Conservation (phyloP, 2,113 vertebrate species). For the Amblyornis subalaris region DNA sequence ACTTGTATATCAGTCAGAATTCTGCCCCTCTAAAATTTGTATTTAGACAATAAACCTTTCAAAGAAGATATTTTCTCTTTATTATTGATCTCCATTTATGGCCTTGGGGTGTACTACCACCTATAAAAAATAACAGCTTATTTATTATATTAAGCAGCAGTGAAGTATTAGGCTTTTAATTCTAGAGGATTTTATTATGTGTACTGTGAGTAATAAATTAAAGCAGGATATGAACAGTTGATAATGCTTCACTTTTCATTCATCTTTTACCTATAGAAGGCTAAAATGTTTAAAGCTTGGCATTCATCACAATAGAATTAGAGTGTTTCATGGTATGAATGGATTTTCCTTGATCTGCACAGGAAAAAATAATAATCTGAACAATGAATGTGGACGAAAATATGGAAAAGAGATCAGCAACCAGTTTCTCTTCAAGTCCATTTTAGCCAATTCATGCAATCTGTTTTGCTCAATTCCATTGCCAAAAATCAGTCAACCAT, state of each 20-base stretch:
- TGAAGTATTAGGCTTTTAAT: neutral
- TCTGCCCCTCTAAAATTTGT: neutral
- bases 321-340: neutral
- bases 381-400: neutral
- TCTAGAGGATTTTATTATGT: neutral
- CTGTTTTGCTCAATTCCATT: neutral
- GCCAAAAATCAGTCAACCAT: neutral
- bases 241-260: neutral
- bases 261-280: neutral
- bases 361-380: neutral
- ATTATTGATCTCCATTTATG: neutral
- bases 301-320: neutral
- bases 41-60: neutral
- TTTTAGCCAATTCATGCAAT: neutral
- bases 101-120: neutral
- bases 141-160: neutral
- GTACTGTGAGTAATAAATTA: neutral
- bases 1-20: neutral
- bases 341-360: neutral
- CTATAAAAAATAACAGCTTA: neutral
- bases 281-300: neutral
- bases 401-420: neutral
- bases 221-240: neutral
- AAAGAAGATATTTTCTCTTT: neutral
- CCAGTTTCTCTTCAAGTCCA: neutral